Conservation (phyloP, 2,888 invertebrate genomes). For the Heliconius sara region DNA sequence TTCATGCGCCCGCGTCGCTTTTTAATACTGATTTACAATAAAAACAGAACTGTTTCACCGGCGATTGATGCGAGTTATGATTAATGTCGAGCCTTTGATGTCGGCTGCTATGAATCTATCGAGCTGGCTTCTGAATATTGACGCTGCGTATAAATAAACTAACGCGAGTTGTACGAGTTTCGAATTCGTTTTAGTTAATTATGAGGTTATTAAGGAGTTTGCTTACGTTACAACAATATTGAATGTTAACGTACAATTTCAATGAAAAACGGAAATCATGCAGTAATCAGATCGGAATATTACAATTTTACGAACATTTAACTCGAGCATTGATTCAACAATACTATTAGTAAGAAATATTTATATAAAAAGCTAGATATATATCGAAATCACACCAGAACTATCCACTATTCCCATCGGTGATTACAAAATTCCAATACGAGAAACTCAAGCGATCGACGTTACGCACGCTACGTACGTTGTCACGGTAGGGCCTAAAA, state of each 20-base stretch:
- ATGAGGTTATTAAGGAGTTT: conserved; percentile 70
- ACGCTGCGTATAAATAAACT: conserved; percentile 78
- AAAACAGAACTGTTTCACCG: conserved; percentile 80
- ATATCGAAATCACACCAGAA: conserved; percentile 27
- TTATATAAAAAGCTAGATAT: background rate
- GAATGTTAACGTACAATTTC: conserved; percentile 30
- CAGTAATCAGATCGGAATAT: background rate
- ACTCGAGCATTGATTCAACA: background rate
- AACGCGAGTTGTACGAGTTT: conserved; percentile 66
- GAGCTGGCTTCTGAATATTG: conserved; percentile 81
- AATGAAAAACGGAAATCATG: conserved; percentile 1
- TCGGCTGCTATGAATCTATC: conserved; percentile 83
- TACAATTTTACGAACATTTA: conserved; percentile 1
- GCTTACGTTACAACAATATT: conserved; percentile 37
- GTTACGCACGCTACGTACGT: conserved; percentile 54
- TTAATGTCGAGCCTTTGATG: conserved; percentile 82
- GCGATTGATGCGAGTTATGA: conserved; percentile 84
- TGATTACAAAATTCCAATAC: conserved; percentile 49
- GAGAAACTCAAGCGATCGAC: conserved; percentile 48
- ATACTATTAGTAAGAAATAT: conserved; percentile 13
- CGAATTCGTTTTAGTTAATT: conserved; percentile 80
- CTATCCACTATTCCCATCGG: conserved; percentile 27
- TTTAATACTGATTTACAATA: conserved; percentile 84
- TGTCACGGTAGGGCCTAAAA: conserved; percentile 73
- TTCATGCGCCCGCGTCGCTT: conserved; percentile 80